These are phyloP conservation scores for Artibeus lituratus DNA, from an alignment of 2,797 vertebrate genomes.

Conservation along the genomic window DNA sequence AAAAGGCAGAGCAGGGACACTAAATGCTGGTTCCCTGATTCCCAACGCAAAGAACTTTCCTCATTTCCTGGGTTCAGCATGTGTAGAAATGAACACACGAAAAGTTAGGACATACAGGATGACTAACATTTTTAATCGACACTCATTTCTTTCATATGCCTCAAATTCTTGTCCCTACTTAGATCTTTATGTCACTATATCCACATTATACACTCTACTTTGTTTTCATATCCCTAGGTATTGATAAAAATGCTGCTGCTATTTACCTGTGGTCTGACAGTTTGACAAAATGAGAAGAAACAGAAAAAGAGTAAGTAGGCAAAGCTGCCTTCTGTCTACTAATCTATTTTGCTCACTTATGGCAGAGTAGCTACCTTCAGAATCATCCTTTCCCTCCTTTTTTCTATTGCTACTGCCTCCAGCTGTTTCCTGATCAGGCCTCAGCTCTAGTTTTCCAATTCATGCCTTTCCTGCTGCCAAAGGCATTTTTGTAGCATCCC, in stretches of 20 bases:
- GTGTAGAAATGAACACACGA: not conserved
- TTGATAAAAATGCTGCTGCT: not conserved
- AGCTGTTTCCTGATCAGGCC: not conserved
- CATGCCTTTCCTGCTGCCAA: not conserved
- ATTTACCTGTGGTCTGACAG: not conserved
- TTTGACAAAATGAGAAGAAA: not conserved
- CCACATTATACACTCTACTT: not conserved
- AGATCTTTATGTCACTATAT: not conserved
- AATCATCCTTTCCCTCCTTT: not conserved
- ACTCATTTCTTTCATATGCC: not conserved
- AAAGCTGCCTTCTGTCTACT: not conserved
- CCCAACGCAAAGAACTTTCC: not conserved
- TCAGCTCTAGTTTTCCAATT: not conserved
- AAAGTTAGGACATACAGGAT: not conserved
- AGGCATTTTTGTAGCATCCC: not conserved
- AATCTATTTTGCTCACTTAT: not conserved
- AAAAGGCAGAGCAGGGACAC: not conserved
- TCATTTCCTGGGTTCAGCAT: not conserved
- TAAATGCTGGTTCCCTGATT: not conserved
- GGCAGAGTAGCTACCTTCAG: not conserved
- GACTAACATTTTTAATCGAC: not conserved
- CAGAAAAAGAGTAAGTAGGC: not conserved
- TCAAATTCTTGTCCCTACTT: not conserved
- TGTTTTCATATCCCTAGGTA: not conserved
- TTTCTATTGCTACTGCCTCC: not conserved